Base-by-base conservation (phyloP, 2,888 invertebrate species). In the Drosophila peninsularis region DNA sequence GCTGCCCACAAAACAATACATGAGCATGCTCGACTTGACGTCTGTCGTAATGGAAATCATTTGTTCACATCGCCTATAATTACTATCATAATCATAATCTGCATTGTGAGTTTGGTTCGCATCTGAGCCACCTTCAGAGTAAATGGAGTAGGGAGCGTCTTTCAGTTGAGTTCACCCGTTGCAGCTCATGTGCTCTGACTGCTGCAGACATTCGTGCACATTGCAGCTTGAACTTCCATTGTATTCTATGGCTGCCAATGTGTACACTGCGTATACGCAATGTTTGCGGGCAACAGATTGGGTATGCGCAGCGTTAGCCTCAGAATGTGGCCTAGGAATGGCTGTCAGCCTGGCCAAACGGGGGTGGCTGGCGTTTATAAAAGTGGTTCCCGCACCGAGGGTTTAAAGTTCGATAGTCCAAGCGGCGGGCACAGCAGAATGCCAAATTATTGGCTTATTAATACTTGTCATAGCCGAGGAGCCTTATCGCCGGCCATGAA, bases 401-500 rank as follows among this genome's bases (percentile, higher is more conserved):
- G 70, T 72, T 58, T 57, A 75, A 56, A 75, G 70, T 75, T 42
- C 58, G 45, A 75, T 37, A 73, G 71, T 62, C 66, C 57, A 71
- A 21, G 17, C 49, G 21, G n/a, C n/a, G 11, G 14, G 11, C 44
- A 30, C 24, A 37, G 11, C 37, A 5, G 3, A 66, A 24, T 24
- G 32, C 47, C 14, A 56, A 53, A 54, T 24, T 57, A 32, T 53
- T 75, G 9, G 37, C 27, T 41, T 66, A 19, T 55, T 53, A 34
- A 36, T 47, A 32, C 34, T n/a, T 49, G 45, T 57, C 60, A 39
- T 56, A 21, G 32, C 36, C 60, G 14, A 14, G 17, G 21, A 24
- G 10, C 37, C 44, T 71, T 76, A 76, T 73, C 71, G 55, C 24
- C 17, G 7, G 24, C 50, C 54, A 27, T 19, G 47, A 49, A 41